phyloP scores from a whole-genome alignment of 2,888 invertebrate genomes.

The Acleris sparsana region DNA sequence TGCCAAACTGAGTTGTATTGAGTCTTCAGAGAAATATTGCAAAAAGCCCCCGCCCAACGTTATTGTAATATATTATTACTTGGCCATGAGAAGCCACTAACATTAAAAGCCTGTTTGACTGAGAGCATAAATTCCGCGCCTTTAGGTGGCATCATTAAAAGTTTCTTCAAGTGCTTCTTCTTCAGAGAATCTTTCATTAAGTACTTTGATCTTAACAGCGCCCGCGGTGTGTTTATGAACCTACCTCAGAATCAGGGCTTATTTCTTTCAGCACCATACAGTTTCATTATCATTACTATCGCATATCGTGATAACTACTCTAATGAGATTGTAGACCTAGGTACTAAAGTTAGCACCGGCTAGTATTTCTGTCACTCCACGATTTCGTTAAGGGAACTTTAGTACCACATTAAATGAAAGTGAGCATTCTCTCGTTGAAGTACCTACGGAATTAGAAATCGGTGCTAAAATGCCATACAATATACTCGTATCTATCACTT shows the following conservation, averaged over 20 bases:
- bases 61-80: too few relatives aligned
- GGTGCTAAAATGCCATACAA: constrained; percentile 23
- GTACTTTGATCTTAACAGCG: constrained; percentile 5
- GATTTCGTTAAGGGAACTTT: not conserved
- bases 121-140: not conserved
- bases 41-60: too few relatives aligned
- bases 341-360: not conserved
- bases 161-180: constrained; percentile 15
- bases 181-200: constrained; percentile 16
- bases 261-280: not conserved
- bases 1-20: too few relatives aligned
- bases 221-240: not conserved
- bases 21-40: too few relatives aligned
- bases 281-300: constrained; percentile 2
- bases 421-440: constrained; percentile 7
- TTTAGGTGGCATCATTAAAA: constrained; percentile 28
- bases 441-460: constrained; percentile 29
- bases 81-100: too few relatives aligned
- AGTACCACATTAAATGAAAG: constrained; percentile 9
- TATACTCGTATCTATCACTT: constrained; percentile 21
- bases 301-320: too few relatives aligned
- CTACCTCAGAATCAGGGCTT: not conserved
- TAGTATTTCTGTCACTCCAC: not conserved
- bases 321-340: too few relatives aligned
- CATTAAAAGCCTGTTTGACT: not conserved